phyloP scores from a whole-genome alignment of 2,888 invertebrate genomes.

The Malthinus seriepunctatus region DNA sequence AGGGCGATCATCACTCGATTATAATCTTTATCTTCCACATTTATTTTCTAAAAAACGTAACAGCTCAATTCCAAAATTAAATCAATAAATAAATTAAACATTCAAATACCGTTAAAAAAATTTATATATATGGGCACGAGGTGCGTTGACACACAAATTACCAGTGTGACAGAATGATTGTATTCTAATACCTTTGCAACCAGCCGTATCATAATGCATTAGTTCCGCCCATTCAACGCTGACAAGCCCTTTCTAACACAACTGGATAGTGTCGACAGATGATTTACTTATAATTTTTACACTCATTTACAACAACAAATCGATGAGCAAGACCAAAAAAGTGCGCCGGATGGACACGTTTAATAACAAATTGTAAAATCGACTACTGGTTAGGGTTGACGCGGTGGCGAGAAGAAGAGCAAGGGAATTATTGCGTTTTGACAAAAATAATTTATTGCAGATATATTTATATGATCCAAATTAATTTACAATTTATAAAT shows the following conservation, averaged over 20 bases:
- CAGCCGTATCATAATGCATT: constrained; percentile 48
- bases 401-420: no score
- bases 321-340: no score
- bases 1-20: no score
- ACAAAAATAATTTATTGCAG: no score
- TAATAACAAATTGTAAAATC: no score
- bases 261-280: constrained; percentile 29
- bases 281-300: constrained; percentile 22
- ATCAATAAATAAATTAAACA: not conserved
- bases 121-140: constrained; percentile 13
- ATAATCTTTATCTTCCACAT: no score
- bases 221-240: constrained; percentile 43
- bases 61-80: not conserved
- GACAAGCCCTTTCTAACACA: constrained; percentile 28
- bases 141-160: constrained; percentile 42
- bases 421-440: no score
- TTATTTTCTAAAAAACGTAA: no score
- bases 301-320: not conserved
- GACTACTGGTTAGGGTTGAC: no score
- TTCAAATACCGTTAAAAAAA: constrained; percentile 5
- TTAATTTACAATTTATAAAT: not conserved
- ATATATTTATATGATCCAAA: not conserved
- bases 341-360: no score
- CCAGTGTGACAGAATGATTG: constrained; percentile 48
- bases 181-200: constrained; percentile 46